Evolutionary conservation across 2,797 vertebrate genomes (phyloP).

Genomic region (Gymnodraco acuticeps): DNA sequence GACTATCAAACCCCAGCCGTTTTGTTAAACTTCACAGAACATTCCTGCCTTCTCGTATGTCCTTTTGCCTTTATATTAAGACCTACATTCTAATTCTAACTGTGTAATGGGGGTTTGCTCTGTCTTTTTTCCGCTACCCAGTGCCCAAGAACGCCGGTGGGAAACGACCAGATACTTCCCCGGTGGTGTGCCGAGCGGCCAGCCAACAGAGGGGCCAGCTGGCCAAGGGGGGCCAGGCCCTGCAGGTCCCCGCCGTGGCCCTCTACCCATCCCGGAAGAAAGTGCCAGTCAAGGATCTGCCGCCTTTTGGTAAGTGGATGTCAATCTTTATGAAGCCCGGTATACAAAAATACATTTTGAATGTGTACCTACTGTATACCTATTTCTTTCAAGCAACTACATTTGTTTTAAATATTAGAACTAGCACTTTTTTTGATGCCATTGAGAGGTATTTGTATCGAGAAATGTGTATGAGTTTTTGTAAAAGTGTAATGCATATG

Average conservation of each 20-base stretch:
- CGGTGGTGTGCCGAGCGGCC: conserved; percentile 92
- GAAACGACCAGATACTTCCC: conserved; percentile 94
- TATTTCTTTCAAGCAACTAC: too few relatives aligned
- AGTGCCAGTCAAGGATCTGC: conserved; percentile 96
- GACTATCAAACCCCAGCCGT: not conserved
- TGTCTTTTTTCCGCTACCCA: conserved; percentile 51
- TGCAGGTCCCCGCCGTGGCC: conserved; percentile 94
- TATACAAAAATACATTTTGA: not conserved
- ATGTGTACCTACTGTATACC: not conserved
- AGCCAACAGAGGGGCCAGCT: conserved; percentile 90
- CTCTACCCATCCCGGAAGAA: conserved; percentile 97
- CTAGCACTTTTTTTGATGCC: too few relatives aligned
- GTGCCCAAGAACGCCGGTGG: conserved; percentile 94
- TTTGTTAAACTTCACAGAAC: too few relatives aligned
- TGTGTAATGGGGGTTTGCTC: not conserved
- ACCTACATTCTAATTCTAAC: too few relatives aligned
- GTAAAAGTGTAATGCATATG: too few relatives aligned
- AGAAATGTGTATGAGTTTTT: too few relatives aligned
- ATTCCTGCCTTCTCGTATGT: not conserved
- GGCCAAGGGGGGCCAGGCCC: conserved; percentile 89
- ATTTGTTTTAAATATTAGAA: too few relatives aligned
- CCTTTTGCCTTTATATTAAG: not conserved
- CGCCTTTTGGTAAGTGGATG: conserved; percentile 92
- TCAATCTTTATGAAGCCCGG: not conserved
- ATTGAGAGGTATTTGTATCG: not conserved